These are phyloP conservation scores for Diplosoma virens DNA, from an alignment of 23 tunicate species.

Conservation along the genomic window DNA sequence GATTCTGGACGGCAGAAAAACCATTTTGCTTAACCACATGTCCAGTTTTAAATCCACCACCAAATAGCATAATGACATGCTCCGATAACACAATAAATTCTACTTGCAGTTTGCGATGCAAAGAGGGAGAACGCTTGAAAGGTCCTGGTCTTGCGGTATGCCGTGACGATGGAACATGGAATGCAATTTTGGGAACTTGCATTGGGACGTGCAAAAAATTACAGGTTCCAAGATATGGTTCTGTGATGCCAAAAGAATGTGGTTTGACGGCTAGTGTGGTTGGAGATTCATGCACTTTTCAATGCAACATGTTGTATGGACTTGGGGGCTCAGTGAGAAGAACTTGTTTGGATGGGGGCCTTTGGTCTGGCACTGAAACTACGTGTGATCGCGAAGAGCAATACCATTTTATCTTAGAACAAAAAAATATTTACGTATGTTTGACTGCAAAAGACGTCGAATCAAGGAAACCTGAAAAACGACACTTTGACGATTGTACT, in stretches of 20 bases:
- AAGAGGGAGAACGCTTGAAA: not conserved
- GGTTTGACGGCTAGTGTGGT: not conserved
- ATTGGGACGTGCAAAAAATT: not conserved
- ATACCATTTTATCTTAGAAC: not conserved
- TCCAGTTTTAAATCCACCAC: not conserved
- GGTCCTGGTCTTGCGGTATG: not conserved
- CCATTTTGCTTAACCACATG: not conserved
- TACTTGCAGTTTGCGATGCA: not conserved
- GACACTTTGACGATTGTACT: not conserved
- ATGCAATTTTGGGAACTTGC: not conserved
- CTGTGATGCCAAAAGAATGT: not conserved
- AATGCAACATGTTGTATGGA: not conserved
- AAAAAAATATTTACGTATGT: not conserved
- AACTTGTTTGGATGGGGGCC: not conserved
- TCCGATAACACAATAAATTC: not conserved
- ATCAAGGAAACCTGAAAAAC: not conserved
- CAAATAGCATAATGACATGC: not conserved
- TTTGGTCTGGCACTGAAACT: constrained; percentile 3
- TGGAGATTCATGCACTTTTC: not conserved
- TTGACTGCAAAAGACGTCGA: not conserved
- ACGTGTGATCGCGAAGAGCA: not conserved
- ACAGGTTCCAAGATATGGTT: not conserved
- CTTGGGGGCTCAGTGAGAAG: not conserved
- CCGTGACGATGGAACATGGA: not conserved
- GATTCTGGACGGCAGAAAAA: not conserved